These are phyloP conservation scores for Propithecus coquereli DNA, from an alignment of 2,113 vertebrate genomes.

Conservation along the genomic window DNA sequence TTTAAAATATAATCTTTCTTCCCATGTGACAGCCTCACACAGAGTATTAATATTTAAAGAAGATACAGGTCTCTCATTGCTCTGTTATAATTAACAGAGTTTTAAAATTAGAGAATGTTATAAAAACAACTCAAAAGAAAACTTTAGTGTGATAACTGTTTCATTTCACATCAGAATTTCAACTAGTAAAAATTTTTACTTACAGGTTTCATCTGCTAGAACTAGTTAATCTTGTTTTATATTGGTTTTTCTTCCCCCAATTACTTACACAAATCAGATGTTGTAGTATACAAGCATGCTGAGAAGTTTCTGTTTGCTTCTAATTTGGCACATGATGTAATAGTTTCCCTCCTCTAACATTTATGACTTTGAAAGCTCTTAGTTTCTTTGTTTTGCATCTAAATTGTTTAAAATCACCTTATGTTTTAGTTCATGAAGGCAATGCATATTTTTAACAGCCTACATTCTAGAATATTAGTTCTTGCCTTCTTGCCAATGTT, in stretches of 20 bases:
- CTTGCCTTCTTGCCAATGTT: background rate
- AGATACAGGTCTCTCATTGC: constrained; percentile 66
- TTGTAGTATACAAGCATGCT: background rate
- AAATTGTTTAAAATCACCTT: constrained; percentile 1
- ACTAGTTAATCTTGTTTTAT: constrained; percentile 44
- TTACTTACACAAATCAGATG: constrained; percentile 56
- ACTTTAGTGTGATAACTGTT: constrained; percentile 29
- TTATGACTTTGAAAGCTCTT: background rate
- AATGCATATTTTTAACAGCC: background rate
- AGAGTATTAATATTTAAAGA: constrained; percentile 62
- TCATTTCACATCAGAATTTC: constrained; percentile 53
- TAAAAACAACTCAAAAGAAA: constrained; percentile 41
- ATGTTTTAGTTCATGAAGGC: background rate
- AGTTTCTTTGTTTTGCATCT: background rate
- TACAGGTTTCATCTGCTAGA: constrained; percentile 62
- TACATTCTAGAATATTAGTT: background rate
- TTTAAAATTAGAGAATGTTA: constrained; percentile 46
- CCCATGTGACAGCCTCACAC: constrained; percentile 63
- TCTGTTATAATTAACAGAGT: constrained; percentile 67
- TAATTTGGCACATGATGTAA: background rate
- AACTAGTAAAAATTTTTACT: constrained; percentile 53
- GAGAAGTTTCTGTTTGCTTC: constrained; percentile 18
- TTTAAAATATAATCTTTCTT: constrained; percentile 69
- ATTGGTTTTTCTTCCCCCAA: constrained; percentile 25
- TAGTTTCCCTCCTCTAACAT: background rate